Base-by-base conservation (phyloP, 2,888 invertebrate genomes). In the Drosophila meridionalis region DNA sequence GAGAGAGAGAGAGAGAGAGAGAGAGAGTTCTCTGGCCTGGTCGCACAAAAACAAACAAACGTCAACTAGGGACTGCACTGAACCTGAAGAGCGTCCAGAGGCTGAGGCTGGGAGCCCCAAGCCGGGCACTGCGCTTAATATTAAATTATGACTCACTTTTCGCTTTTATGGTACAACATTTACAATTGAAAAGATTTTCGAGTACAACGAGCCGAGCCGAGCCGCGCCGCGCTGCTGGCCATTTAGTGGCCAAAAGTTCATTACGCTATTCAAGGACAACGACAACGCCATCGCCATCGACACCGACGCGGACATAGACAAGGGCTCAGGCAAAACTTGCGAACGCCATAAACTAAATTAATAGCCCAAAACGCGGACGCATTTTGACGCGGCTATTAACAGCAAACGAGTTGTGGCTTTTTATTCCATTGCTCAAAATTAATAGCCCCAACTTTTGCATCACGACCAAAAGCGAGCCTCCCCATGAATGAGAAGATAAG, bases 71-170 rank as follows among this genome's bases (percentile, higher is more conserved):
- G 68, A 52, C 43, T 73, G 76, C 73, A 76, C 36, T 63, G 55
- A 38, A 14, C 14, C 28, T 28, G 55, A 38, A 14, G 28, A 42
- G n/a, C 32, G 56, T 11, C 40, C 56, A 40, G 40, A 9, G 56
- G 28, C 12, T 12, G 38, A 11, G 38, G 12, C 45, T 1, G 11
- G 36, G 2, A 12, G 20, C 9, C 4, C 11, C 3, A 32, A 6
- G 56, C 26, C 12, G 32, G 42, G n/a, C 8, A 47, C 57, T 53
- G 43, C 52, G 73, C 63, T 78, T 77, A 69, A 69, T 73, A 79
- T 77, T 69, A 73, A 78, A 76, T 78, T 72, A 80, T 80, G 65
- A 73, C 73, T 80, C 63, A 80, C 73, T 79, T 77, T 69, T 73
- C 66, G 73, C 81, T 63, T 77, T 82, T 64, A 65, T 66, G 43